These are phyloP conservation scores for Ennomos fuscantarius DNA, from an alignment of 2,888 invertebrate species.

Conservation along the genomic window DNA sequence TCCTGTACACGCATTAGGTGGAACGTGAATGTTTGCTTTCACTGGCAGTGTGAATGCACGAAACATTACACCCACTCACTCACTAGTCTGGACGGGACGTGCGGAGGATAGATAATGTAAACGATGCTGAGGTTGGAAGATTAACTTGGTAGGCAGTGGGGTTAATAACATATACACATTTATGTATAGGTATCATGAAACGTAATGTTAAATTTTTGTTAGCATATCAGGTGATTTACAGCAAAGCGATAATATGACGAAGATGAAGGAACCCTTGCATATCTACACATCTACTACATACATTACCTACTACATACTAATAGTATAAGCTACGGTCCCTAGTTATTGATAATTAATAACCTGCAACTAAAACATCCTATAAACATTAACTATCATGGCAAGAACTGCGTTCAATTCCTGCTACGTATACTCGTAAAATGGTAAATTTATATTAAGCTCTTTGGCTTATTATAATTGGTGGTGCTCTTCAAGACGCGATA, in stretches of 20 bases:
- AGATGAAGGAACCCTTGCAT: not conserved
- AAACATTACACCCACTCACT: conserved; percentile 71
- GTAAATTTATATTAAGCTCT: too few species aligned
- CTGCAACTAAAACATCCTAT: too few species aligned
- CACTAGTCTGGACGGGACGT: conserved; percentile 49
- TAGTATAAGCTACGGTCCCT: too few species aligned
- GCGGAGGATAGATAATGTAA: conserved; percentile 36
- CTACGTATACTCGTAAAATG: too few species aligned
- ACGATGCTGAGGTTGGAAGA: conserved; percentile 30
- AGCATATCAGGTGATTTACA: conserved; percentile 1
- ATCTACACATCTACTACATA: too few species aligned
- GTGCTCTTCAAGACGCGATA: too few species aligned
- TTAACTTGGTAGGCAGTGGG: conserved; percentile 16
- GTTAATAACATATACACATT: conserved; percentile 10
- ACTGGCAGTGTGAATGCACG: conserved; percentile 70
- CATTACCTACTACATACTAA: too few species aligned
- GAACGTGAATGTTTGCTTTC: conserved; percentile 79
- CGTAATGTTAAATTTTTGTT: conserved; percentile 12
- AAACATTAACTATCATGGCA: too few species aligned
- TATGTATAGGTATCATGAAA: not conserved
- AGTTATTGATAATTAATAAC: too few species aligned
- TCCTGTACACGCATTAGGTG: conserved; percentile 70
- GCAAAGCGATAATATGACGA: not conserved
- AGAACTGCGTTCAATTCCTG: too few species aligned
- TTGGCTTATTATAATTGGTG: too few species aligned